Percentiles rank a stretch among this genome's conserved stretches.
phyloP scores from a whole-genome alignment of 2,888 invertebrate genomes.

The Cheilosia grossa region DNA sequence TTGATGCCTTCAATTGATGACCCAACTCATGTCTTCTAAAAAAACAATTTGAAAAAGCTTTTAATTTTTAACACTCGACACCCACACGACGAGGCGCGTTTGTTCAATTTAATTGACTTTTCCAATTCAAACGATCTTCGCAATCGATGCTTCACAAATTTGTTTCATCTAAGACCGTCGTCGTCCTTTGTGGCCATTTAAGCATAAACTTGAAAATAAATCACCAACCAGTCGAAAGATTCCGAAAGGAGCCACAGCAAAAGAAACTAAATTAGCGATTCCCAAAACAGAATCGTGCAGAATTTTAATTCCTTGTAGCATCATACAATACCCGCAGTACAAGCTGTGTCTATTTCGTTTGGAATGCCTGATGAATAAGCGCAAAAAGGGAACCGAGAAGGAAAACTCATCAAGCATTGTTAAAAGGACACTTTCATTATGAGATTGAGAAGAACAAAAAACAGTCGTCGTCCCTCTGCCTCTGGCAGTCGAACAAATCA shows the following conservation, averaged over 20 bases:
- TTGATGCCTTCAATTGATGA: neutral
- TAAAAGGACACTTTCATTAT: conserved; percentile 52
- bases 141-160: neutral
- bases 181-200: conserved; percentile 21
- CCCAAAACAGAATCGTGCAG: conserved; percentile 23
- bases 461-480: neutral
- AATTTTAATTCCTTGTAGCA: conserved; percentile 50
- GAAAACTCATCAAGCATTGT: conserved; percentile 36
- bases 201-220: conserved; percentile 48
- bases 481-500: conserved; percentile 54
- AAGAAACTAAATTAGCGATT: conserved; percentile 44
- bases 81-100: conserved; percentile 37
- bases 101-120: conserved; percentile 52
- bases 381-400: neutral
- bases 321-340: neutral
- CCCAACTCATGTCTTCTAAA: conserved; percentile 8
- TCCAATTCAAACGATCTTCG: conserved; percentile 8
- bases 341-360: conserved; percentile 4
- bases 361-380: conserved; percentile 23
- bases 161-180: conserved; percentile 19
- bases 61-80: neutral
- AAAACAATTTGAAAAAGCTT: conserved; percentile 23
- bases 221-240: conserved; percentile 18
- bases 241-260: neutral
- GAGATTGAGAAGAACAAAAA: conserved; percentile 13